Base-by-base conservation (phyloP, 2,888 invertebrate species). In the Apamea crenata region DNA sequence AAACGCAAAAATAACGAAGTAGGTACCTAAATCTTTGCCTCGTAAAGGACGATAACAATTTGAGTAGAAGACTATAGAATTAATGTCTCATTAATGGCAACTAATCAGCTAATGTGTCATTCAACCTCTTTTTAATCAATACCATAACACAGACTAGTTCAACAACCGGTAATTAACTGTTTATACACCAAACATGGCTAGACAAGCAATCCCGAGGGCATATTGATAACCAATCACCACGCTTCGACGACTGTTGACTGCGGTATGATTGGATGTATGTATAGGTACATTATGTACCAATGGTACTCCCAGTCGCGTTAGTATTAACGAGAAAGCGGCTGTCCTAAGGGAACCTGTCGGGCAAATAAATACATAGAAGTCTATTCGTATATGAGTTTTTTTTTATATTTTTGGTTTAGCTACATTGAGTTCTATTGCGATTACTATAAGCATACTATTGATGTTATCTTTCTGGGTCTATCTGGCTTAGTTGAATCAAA, bases 221-320 rank as follows among this genome's bases (percentile, higher is more conserved):
- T 25, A 69, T 50, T 78, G 72, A 56, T 72, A 68, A 66, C 56
- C 63, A 84, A 84, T 72, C 61, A 73, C 40, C 72, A 65, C 72
- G 67, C 80, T 18, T 63, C 50, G 12, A 25, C 32, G 59, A 71
- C 59, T 81, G 66, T 78, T 81, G 70, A 83, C 84, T 66, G 29
- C 56, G 50, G 59, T 65, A 73, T 80, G 63, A 84, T 84, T 84
- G 68, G 80, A 18, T 59, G n/a, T 56, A 53, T 25, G 25, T 61
- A 53, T 18, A 53, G 7, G 16, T 53, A 40, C 25, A 53, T 32
- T 32, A 44, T 0, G 2, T 65, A 75, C 32, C 25, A 29, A 18
- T 16, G 14, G 61, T 14, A 44, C 36, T 72, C 67, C 50, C 18
- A 4, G n/a, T 78, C 32, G 50, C 78, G 66, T 81, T 70, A 77